phyloP scores from a whole-genome alignment of 2,113 vertebrate species.

The Syngnathus scovelli region DNA sequence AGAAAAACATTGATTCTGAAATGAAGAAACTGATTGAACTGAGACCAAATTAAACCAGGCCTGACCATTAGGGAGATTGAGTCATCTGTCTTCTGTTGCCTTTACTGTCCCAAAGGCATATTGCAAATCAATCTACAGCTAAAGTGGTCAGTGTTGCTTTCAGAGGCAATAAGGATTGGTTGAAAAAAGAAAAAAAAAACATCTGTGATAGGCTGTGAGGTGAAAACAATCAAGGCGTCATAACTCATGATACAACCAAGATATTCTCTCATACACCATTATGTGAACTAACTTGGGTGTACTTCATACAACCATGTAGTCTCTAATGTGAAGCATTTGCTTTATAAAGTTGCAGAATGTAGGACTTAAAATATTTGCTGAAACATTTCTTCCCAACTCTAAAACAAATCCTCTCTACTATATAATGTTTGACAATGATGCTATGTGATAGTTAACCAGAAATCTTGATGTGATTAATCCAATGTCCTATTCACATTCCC shows the following conservation, averaged over 20 bases:
- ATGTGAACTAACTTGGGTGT: conserved; percentile 12
- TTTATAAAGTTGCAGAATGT: too few species aligned
- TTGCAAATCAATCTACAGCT: conserved; percentile 41
- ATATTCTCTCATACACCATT: conserved; percentile 22
- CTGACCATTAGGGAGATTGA: conserved; percentile 43
- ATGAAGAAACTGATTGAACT: conserved; percentile 31
- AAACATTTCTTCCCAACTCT: not conserved
- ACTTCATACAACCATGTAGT: not conserved
- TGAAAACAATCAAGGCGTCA: conserved; percentile 41
- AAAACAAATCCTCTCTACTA: not conserved
- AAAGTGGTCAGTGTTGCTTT: conserved; percentile 44
- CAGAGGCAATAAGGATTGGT: conserved; percentile 16
- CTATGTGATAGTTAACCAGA: not conserved
- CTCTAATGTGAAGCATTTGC: too few species aligned
- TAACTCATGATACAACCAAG: conserved; percentile 10
- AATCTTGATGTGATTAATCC: not conserved
- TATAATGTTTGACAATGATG: not conserved
- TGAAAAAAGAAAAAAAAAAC: not conserved
- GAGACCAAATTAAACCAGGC: conserved; percentile 32
- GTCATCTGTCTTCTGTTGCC: conserved; percentile 46
- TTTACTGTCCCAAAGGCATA: conserved; percentile 22
- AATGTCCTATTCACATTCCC: not conserved
- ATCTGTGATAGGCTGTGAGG: conserved; percentile 19
- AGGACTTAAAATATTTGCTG: not conserved
- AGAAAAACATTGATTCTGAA: conserved; percentile 13